Percentiles rank a stretch among this genome's conserved stretches.
Conservation (phyloP, 1,140 invertebrate genomes). For the Hypothenemus hampei region DNA sequence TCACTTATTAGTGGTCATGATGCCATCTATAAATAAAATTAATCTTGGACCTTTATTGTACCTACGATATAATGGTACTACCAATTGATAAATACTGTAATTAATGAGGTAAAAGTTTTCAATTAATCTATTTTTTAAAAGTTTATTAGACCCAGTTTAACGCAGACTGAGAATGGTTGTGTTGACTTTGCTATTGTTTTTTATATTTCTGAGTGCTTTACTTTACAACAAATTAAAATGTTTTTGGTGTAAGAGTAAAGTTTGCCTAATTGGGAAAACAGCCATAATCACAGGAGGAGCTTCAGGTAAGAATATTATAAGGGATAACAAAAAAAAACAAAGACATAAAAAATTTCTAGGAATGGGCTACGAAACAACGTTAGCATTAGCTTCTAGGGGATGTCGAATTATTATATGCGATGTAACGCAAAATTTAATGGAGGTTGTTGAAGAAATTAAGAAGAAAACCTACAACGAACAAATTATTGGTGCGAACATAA, state of each 20-base stretch:
- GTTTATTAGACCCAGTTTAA: too few species aligned
- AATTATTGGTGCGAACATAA: slow-evolving; percentile 42
- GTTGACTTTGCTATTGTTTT: too few species aligned
- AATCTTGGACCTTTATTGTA: too few species aligned
- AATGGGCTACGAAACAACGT: slow-evolving; percentile 37
- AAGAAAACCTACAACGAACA: slow-evolving; percentile 35
- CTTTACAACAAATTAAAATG: neutral
- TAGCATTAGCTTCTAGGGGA: slow-evolving; percentile 36
- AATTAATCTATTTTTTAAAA: too few species aligned
- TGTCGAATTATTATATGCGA: slow-evolving; percentile 39
- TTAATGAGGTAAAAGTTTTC: too few species aligned
- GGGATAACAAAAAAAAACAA: neutral
- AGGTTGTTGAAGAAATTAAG: slow-evolving; percentile 44
- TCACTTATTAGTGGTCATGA: too few species aligned
- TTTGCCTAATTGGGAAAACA: slow-evolving; percentile 14
- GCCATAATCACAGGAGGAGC: slow-evolving; percentile 15
- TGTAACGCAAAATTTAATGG: slow-evolving; percentile 32
- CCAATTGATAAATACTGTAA: too few species aligned
- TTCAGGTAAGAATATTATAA: slow-evolving; percentile 10
- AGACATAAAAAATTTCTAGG: slow-evolving; percentile 14
- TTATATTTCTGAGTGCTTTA: too few species aligned
- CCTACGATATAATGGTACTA: too few species aligned
- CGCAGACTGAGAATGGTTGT: too few species aligned
- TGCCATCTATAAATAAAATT: too few species aligned
- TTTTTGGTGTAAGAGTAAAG: slow-evolving; percentile 16